Conservation (phyloP, 2,888 invertebrate genomes). For the Diplazon laetatorius region DNA sequence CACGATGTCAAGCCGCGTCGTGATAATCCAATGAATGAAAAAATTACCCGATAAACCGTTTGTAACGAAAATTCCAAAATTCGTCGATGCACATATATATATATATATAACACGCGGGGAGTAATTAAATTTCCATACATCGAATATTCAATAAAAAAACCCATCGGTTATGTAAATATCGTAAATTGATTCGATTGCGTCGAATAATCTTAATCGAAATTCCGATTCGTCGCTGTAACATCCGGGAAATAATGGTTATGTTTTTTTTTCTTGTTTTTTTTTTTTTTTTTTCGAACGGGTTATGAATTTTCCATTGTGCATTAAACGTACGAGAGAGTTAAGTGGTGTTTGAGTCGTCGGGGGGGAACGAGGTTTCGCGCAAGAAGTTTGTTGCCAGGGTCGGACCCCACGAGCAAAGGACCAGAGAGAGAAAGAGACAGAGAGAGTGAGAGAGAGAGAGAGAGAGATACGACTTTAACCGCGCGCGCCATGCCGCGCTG, state of each 20-base stretch:
- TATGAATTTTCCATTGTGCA: conserved; percentile 74
- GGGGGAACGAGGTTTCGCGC: conserved; percentile 52
- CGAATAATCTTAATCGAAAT: background rate
- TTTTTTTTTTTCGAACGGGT: too few species aligned
- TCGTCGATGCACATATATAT: too few species aligned
- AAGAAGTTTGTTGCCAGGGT: conserved; percentile 60
- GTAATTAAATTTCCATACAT: too few species aligned
- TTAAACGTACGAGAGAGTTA: conserved; percentile 70
- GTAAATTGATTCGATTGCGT: conserved; percentile 10
- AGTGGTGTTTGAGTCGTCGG: conserved; percentile 67
- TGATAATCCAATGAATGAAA: too few species aligned
- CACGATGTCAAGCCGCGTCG: too few species aligned
- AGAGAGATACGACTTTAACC: conserved; percentile 39
- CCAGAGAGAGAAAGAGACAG: conserved; percentile 41
- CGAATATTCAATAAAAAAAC: background rate
- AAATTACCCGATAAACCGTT: too few species aligned
- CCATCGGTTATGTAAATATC: background rate
- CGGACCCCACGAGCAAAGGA: conserved; percentile 30
- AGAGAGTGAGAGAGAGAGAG: conserved; percentile 40
- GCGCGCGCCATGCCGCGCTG: conserved; percentile 32
- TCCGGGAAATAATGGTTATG: conserved; percentile 24
- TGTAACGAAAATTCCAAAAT: too few species aligned
- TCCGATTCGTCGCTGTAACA: conserved; percentile 37
- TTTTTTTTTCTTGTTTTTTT: too few species aligned
- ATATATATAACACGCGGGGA: too few species aligned